phyloP scores from a whole-genome alignment of 2,113 vertebrate species.

The Neodontobutis hainanensis region DNA sequence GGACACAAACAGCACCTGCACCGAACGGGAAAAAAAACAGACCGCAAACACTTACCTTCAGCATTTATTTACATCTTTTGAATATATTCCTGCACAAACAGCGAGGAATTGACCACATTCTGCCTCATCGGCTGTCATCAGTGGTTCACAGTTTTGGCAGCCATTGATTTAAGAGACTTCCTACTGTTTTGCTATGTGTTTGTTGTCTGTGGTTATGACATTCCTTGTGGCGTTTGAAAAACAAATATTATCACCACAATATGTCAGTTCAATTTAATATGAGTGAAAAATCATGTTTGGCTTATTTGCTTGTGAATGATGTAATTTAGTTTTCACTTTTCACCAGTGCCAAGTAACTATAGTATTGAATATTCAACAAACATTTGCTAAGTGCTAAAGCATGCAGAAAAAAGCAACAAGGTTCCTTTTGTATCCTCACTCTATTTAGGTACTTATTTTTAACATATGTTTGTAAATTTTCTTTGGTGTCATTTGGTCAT shows the following conservation, averaged over 20 bases:
- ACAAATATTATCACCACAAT: neutral
- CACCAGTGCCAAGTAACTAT: slow-evolving; percentile 1
- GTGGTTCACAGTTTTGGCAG: slow-evolving; percentile 40
- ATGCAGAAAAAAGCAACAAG: neutral
- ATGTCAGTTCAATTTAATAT: slow-evolving; percentile 5
- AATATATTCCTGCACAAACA: slow-evolving; percentile 59
- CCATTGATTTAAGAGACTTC: slow-evolving; percentile 5
- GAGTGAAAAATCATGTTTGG: slow-evolving; percentile 1
- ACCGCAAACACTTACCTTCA: slow-evolving; percentile 33
- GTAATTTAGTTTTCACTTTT: neutral
- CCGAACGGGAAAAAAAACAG: slow-evolving; percentile 5
- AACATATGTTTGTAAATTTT: neutral
- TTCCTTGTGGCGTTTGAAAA: neutral
- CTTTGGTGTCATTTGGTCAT: no score
- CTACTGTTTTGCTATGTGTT: slow-evolving; percentile 5
- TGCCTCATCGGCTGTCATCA: slow-evolving; percentile 32
- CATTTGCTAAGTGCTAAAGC: slow-evolving; percentile 17
- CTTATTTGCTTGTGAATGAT: neutral
- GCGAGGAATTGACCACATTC: slow-evolving; percentile 17
- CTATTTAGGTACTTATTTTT: neutral
- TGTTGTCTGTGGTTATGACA: neutral
- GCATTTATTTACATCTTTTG: slow-evolving; percentile 50
- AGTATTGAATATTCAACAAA: slow-evolving; percentile 4
- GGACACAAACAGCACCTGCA: slow-evolving; percentile 86
- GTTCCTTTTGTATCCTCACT: neutral